Percentiles rank a stretch among this genome's conserved stretches.
Conservation (phyloP, 1,140 invertebrate species). For the Anadara kagoshimensis region DNA sequence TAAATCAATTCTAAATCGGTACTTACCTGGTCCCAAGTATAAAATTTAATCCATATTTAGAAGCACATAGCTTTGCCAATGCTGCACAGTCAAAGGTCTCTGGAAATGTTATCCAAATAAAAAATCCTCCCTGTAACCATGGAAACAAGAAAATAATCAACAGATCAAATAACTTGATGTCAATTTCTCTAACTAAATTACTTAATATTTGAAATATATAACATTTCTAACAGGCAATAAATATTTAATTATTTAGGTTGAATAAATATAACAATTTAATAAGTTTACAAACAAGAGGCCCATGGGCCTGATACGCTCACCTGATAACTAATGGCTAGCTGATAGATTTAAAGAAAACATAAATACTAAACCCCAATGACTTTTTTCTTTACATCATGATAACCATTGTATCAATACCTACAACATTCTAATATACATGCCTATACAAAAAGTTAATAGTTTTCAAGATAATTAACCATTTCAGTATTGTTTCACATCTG, state of each 20-base stretch:
- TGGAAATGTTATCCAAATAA: constrained; percentile 77
- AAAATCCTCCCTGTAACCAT: constrained; percentile 77
- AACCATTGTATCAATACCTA: no score
- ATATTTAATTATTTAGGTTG: not conserved
- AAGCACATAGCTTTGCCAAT: constrained; percentile 71
- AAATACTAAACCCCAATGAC: no score
- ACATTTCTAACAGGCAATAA: not conserved
- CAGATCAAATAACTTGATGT: not conserved
- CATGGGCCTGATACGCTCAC: no score
- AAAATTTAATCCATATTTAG: constrained; percentile 73
- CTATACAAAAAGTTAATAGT: no score
- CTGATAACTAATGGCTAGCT: no score
- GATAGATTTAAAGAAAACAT: no score
- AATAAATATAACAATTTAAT: not conserved
- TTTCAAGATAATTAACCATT: no score
- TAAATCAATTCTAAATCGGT: no score
- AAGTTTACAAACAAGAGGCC: not conserved
- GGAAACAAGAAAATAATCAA: not conserved
- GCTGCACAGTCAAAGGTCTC: constrained; percentile 64
- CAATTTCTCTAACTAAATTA: not conserved
- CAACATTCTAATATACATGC: no score
- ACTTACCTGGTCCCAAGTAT: constrained; percentile 72
- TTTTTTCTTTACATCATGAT: no score
- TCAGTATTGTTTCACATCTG: no score
- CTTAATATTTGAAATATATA: not conserved